Conservation (phyloP, 1,140 invertebrate genomes). For the Papilio glaucus region DNA sequence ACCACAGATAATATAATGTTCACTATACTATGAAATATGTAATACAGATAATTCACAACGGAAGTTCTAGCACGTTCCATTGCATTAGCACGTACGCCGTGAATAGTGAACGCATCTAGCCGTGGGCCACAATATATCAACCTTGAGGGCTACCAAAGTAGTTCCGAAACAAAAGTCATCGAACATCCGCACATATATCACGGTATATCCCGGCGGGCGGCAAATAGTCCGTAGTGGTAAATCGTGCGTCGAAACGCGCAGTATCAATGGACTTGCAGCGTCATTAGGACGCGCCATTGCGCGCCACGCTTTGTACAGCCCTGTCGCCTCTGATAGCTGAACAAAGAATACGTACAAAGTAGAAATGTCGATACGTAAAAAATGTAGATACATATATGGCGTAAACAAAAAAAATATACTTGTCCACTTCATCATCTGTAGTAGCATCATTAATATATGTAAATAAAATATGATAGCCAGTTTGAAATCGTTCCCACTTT, state of each 20-base stretch:
- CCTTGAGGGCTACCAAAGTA: conserved; percentile 40
- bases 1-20: too few species aligned
- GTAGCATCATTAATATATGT: too few species aligned
- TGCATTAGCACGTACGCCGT: not conserved
- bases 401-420: too few species aligned
- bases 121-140: conserved; percentile 40
- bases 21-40: too few species aligned
- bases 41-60: too few species aligned
- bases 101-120: conserved; percentile 29
- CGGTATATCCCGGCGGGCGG: conserved; percentile 65
- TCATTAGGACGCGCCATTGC: conserved; percentile 68
- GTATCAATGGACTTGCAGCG: conserved; percentile 71
- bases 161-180: conserved; percentile 66
- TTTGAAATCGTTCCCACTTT: too few species aligned
- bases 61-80: not conserved
- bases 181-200: conserved; percentile 69
- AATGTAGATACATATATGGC: not conserved
- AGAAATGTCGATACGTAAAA: conserved; percentile 2
- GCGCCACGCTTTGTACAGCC: conserved; percentile 54
- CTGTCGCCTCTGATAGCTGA: conserved; percentile 37
- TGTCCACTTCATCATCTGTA: not conserved
- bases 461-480: too few species aligned
- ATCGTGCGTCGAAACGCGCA: conserved; percentile 71
- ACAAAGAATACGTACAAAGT: conserved; percentile 27
- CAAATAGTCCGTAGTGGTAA: conserved; percentile 77